Base-by-base conservation (phyloP, 2,797 vertebrate genomes). In the Synanceia verrucosa region DNA sequence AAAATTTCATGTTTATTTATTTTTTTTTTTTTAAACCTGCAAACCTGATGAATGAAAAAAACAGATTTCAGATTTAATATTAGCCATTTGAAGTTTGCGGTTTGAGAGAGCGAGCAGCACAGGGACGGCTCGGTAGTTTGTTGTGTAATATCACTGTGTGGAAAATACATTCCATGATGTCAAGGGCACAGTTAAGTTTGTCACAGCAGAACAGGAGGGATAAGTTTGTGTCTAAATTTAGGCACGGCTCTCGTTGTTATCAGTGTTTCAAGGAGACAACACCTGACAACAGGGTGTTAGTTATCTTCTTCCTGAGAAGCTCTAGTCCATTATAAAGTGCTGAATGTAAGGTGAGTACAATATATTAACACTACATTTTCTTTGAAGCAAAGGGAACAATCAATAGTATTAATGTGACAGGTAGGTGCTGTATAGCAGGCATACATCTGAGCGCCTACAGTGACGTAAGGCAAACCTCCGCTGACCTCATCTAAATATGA, bases 141-240 rank as follows among this genome's bases (percentile, higher is more conserved):
- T 78, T 73, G 74, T 68, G 81, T 56, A 88, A 82, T 68, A 73
- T 77, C 72, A 64, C 47, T 78, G 71, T 81, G 79, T 84, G 83
- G 79, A 87, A 88, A 91, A 90, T 77, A 21, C 67, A 67, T 84
- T 88, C 84, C 81, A 69, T 84, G 78, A 74, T 74, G 79, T 84
- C 87, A 92, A 80, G 79, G 78, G 43, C 73, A 71, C 48, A 26
- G 75, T 79, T 76, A 79, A 85, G 79, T 81, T 58, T 3, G 66
- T 88, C 83, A 69, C 68, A 79, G 82, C 34, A 62, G 69, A 84
- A 50, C 55, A 56, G 60, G n/a, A 56, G 67, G 63, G 73, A 73
- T 70, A 79, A 83, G 73, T 78, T 29, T 21, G 51, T 6, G 47
- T 81, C 89, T 91, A 92, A 91, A 91, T 89, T 93, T 93, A 93